Evolutionary conservation across 2,888 invertebrate species (phyloP).

Genomic region (Noctua fimbriata): DNA sequence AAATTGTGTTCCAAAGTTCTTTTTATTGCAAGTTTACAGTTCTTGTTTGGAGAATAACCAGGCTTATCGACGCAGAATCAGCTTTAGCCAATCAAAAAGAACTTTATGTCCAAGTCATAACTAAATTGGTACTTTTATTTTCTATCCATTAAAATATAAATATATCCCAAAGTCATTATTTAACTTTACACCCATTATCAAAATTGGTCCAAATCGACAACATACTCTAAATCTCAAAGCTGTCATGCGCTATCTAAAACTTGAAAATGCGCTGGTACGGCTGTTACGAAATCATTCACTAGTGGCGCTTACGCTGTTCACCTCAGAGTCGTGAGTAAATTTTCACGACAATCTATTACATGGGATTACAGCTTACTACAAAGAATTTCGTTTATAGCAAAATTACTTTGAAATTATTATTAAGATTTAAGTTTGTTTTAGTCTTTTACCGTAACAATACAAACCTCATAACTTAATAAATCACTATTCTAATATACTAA

Average conservation of each 20-base stretch:
- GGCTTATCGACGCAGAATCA: not conserved
- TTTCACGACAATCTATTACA: constrained; percentile 57
- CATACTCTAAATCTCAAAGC: constrained; percentile 37
- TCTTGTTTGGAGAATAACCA: not conserved
- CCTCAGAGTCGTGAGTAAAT: constrained; percentile 55
- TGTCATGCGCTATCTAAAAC: constrained; percentile 24
- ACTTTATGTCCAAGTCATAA: not conserved
- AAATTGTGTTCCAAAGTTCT: not conserved
- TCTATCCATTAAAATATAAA: not conserved
- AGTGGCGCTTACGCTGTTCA: constrained; percentile 24
- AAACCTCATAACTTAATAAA: not conserved
- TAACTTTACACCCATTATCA: constrained; percentile 8
- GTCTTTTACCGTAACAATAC: not conserved
- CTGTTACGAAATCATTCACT: constrained; percentile 32
- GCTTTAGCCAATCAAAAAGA: not conserved
- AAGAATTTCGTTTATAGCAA: constrained; percentile 21
- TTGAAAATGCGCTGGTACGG: constrained; percentile 32
- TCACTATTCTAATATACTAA: not conserved
- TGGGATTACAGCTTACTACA: constrained; percentile 34
- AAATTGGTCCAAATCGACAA: constrained; percentile 41
- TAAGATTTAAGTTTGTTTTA: not conserved
- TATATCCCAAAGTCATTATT: not conserved
- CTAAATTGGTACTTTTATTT: not conserved
- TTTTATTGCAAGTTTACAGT: not conserved
- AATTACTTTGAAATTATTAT: constrained; percentile 16